These are phyloP conservation scores for Babyrousa celebensis DNA, from an alignment of 2,797 vertebrate genomes.

Conservation along the genomic window DNA sequence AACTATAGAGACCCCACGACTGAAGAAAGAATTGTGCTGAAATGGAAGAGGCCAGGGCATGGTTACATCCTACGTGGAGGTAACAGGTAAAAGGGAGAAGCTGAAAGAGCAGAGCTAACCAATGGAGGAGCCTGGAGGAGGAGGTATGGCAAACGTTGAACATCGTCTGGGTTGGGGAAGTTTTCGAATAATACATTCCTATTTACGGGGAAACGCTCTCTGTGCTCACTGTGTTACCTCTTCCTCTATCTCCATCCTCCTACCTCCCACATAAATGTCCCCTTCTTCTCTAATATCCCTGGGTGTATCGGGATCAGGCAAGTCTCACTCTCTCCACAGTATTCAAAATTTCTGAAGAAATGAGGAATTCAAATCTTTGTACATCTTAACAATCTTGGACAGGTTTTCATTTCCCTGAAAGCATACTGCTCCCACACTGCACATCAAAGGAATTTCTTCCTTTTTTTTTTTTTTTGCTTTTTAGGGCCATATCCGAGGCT, in stretches of 20 bases:
- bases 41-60: not conserved
- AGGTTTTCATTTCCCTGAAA: slow-evolving; percentile 28
- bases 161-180: not conserved
- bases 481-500: too few species aligned
- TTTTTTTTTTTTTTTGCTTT: too few species aligned
- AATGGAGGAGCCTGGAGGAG: not conserved
- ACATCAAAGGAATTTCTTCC: slow-evolving; percentile 36
- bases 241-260: not conserved
- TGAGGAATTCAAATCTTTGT: slow-evolving; percentile 55
- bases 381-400: not conserved
- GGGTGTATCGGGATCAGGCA: not conserved
- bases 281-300: not conserved
- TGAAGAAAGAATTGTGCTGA: not conserved
- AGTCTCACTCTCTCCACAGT: not conserved
- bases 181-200: not conserved
- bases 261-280: not conserved
- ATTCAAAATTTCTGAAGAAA: slow-evolving; percentile 7
- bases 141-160: not conserved
- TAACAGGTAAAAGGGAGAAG: not conserved
- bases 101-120: not conserved
- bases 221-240: not conserved
- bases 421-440: not conserved
- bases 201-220: not conserved
- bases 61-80: not conserved
- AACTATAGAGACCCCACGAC: fast-evolving